phyloP scores from a whole-genome alignment of 2,888 invertebrate genomes.

The Sicus ferrugineus region DNA sequence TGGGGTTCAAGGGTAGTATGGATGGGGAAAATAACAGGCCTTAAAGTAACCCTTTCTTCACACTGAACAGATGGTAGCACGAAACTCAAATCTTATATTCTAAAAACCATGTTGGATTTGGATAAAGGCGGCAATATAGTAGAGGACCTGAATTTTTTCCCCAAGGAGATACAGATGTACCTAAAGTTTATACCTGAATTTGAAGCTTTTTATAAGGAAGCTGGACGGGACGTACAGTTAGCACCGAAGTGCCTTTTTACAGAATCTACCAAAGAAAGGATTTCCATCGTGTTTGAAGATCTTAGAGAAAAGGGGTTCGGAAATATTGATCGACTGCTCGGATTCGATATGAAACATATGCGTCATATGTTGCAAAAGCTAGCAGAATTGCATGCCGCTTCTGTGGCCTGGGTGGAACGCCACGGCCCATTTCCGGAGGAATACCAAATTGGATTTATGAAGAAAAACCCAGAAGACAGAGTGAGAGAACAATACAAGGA shows the following conservation, averaged over 20 bases:
- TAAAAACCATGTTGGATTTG: constrained; percentile 56
- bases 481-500: constrained; percentile 33
- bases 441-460: constrained; percentile 49
- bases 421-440: constrained; percentile 53
- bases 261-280: constrained; percentile 51
- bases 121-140: constrained; percentile 53
- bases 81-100: constrained; percentile 54
- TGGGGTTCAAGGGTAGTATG: constrained; percentile 57
- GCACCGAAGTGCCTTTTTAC: constrained; percentile 56
- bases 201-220: constrained; percentile 54
- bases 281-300: constrained; percentile 58
- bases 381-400: constrained; percentile 61
- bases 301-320: constrained; percentile 52
- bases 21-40: no score
- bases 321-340: constrained; percentile 57
- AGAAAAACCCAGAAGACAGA: constrained; percentile 52
- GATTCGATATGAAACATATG: constrained; percentile 58
- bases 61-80: constrained; percentile 52
- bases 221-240: constrained; percentile 49
- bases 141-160: constrained; percentile 57
- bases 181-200: constrained; percentile 54
- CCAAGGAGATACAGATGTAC: constrained; percentile 60
- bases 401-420: constrained; percentile 52
- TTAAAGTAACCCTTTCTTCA: not conserved
- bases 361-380: constrained; percentile 56